Evolutionary conservation across 2,797 vertebrate genomes (phyloP).

Genomic region (Enteromius mattozi): DNA sequence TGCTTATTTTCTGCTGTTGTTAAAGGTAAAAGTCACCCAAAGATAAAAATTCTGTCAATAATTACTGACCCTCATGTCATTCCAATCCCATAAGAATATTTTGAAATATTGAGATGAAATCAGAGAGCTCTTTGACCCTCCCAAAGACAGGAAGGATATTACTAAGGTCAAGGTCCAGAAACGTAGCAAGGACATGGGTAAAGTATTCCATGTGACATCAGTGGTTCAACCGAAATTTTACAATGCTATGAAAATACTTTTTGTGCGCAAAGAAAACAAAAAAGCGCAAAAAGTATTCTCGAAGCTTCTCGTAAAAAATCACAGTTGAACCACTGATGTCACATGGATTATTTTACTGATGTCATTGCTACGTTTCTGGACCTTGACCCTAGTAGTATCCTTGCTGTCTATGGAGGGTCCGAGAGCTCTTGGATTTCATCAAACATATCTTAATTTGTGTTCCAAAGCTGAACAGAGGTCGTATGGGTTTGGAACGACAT

Average conservation of each 20-base stretch:
- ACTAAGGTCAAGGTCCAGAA: too few species aligned
- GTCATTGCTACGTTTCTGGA: neutral
- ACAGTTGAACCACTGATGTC: neutral
- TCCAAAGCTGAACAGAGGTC: neutral
- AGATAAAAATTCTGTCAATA: neutral
- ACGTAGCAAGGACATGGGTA: too few species aligned
- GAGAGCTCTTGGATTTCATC: neutral
- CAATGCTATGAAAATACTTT: too few species aligned
- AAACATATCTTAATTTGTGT: neutral
- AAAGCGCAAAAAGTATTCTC: too few species aligned
- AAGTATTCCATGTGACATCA: too few species aligned
- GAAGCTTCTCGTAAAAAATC: neutral
- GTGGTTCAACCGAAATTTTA: too few species aligned
- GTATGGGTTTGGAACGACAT: neutral
- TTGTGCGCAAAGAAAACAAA: too few species aligned
- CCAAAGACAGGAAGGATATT: too few species aligned
- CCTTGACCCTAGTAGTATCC: neutral
- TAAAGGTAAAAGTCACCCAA: neutral
- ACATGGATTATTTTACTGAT: neutral
- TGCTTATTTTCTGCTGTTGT: neutral
- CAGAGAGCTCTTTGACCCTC: neutral
- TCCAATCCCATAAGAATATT: neutral
- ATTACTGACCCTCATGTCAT: neutral
- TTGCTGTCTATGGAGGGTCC: neutral
- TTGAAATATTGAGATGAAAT: neutral